Evolutionary conservation across 2,797 vertebrate species (phyloP), one percentile per base, ranked within the genome.

Genomic region (Centropyge bicolor): DNA sequence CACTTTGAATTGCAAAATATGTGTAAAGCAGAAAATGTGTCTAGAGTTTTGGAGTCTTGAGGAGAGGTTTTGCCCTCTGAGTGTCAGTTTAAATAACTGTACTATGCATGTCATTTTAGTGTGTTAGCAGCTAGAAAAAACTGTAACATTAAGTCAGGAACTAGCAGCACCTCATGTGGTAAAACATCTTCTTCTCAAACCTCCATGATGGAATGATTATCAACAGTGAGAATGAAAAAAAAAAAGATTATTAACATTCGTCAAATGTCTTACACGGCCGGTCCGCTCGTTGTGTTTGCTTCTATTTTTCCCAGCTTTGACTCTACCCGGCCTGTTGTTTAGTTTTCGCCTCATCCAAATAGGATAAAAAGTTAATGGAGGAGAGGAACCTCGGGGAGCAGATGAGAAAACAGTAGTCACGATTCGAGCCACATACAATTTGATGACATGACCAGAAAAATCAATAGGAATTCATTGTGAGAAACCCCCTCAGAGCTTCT

Each of bases 381-480:
- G 74, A 81, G 65, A 70, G 82, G 68, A 78, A 80, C 89, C 88
- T 89, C 70, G 0, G 74, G 83, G 90, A 91, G 76, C 82, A 80
- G 77, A 89, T 84, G 85, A 91, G 87, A 89, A 91, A 93, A 92
- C 63, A 84, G 80, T 70, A 64, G 89, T 86, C 88, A 76, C 48
- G 56, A 92, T 89, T 88, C 88, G 69, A 91, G 81, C 89, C 90
- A 70, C 91, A 91, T 82, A 82, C 88, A 83, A 85, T 82, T 83
- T 88, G 83, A 91, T 89, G 85, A 92, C 88, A 92, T 80, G 87
- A 93, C 85, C 85, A 82, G 86, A 83, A 90, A 93, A 94, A 94
- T 95, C 94, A 86, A 95, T 94, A 85, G 45, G 82, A 89, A 91
- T 86, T 86, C 84, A 92, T 90, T 91, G 78, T 83, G 86, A 88